Conservation (phyloP, 2,888 invertebrate genomes). For the Chrysotoxum bicinctum region DNA sequence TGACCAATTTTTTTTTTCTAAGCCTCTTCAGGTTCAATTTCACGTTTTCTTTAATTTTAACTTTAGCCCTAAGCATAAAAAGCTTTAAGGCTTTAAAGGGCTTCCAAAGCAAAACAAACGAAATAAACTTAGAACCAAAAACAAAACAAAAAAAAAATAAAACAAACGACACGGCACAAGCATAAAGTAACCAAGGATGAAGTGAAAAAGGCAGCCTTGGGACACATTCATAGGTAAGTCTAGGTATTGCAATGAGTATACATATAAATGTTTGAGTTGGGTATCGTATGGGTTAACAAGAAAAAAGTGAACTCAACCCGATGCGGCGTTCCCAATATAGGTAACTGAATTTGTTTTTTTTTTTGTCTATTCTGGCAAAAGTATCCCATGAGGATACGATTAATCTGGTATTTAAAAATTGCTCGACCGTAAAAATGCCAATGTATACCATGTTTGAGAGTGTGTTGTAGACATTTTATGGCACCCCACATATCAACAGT, state of each 20-base stretch:
- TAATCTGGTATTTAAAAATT: constrained; percentile 69
- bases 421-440: constrained; percentile 60
- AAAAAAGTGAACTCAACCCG: constrained; percentile 16
- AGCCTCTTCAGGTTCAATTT: constrained; percentile 51
- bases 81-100: constrained; percentile 41
- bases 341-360: constrained; percentile 65
- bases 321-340: constrained; percentile 29
- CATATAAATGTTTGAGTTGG: too few species aligned
- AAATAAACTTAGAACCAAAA: constrained; percentile 12
- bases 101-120: constrained; percentile 10
- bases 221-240: constrained; percentile 14
- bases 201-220: constrained; percentile 47
- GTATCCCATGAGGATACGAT: constrained; percentile 59
- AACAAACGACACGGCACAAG: constrained; percentile 24
- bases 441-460: constrained; percentile 9
- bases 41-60: constrained; percentile 51
- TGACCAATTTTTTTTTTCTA: constrained; percentile 23
- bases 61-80: constrained; percentile 39
- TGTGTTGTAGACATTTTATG: constrained; percentile 15
- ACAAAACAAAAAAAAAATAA: background rate
- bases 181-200: constrained; percentile 35
- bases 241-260: background rate
- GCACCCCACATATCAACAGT: constrained; percentile 3
- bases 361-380: constrained; percentile 44
- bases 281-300: background rate